These are phyloP conservation scores for Sorex araneus DNA, from an alignment of 2,113 vertebrate species.

Conservation along the genomic window DNA sequence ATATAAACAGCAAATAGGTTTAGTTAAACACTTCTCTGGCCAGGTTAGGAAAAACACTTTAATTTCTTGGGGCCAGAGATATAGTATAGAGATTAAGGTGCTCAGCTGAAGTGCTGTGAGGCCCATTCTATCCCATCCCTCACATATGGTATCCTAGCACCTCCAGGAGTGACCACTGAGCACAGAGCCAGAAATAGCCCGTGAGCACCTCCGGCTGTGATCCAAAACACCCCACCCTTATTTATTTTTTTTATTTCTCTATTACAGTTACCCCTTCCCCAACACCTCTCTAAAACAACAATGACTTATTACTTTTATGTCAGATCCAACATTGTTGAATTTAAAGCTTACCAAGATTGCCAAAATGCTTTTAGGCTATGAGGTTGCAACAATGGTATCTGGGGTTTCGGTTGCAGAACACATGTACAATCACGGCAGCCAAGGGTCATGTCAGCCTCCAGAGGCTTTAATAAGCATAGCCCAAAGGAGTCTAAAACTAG, in stretches of 20 bases:
- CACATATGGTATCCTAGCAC: no score
- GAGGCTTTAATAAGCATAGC: conserved; percentile 47
- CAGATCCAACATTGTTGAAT: background rate
- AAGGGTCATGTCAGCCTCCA: background rate
- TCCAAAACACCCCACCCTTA: background rate
- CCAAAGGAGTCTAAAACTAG: conserved; percentile 46
- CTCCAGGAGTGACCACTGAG: no score
- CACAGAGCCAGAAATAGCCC: no score
- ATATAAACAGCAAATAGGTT: conserved; percentile 48
- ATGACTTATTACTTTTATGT: background rate
- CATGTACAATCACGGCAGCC: conserved; percentile 58
- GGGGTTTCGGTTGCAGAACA: conserved; percentile 58
- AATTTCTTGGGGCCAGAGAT: background rate
- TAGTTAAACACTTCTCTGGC: conserved; percentile 1
- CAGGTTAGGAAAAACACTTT: conserved; percentile 33
- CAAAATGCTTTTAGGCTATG: conserved; percentile 62
- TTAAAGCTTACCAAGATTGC: conserved; percentile 50
- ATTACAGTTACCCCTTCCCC: background rate
- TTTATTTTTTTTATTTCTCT: conserved; percentile 6
- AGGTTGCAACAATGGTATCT: conserved; percentile 60
- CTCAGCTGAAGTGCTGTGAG: no score
- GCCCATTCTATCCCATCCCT: no score
- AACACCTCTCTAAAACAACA: conserved; percentile 13
- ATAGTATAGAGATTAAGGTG: no score
- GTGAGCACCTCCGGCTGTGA: no score